phyloP scores from a whole-genome alignment of 2,888 invertebrate species.

The Polyommatus icarus region DNA sequence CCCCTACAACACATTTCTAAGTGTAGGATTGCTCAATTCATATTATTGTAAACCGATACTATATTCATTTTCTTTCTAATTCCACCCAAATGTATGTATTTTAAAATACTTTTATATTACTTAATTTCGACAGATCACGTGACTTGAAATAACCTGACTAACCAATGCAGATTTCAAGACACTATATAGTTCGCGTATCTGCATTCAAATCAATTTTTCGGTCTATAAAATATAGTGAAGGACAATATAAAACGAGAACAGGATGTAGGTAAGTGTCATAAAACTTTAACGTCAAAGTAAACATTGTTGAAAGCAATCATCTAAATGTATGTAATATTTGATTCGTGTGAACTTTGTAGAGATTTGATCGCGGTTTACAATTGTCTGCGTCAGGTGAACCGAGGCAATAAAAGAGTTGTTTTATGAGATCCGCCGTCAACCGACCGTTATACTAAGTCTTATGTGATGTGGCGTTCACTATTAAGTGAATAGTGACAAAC shows the following conservation, averaged over 20 bases:
- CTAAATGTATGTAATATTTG: constrained; percentile 26
- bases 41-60: no score
- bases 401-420: constrained; percentile 64
- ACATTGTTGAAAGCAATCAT: constrained; percentile 36
- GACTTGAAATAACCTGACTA: no score
- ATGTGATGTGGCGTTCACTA: constrained; percentile 47
- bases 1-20: no score
- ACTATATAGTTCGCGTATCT: background rate
- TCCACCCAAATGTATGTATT: no score
- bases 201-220: background rate
- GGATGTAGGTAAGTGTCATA: background rate
- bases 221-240: background rate
- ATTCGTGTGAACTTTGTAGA: constrained; percentile 44
- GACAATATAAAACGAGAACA: background rate
- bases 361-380: constrained; percentile 45
- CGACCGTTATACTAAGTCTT: constrained; percentile 51
- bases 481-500: constrained; percentile 34
- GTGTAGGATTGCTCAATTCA: no score
- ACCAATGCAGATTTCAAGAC: no score
- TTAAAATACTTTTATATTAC: no score
- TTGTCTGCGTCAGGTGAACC: constrained; percentile 51
- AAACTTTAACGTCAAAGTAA: constrained; percentile 31
- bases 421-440: constrained; percentile 65
- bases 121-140: no score
- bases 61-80: no score